A percentile compares a stretch with the other conserved stretches of the same genome.
Evolutionary conservation across 2,797 vertebrate genomes (phyloP).

Genomic region (Austrolebias charrua): DNA sequence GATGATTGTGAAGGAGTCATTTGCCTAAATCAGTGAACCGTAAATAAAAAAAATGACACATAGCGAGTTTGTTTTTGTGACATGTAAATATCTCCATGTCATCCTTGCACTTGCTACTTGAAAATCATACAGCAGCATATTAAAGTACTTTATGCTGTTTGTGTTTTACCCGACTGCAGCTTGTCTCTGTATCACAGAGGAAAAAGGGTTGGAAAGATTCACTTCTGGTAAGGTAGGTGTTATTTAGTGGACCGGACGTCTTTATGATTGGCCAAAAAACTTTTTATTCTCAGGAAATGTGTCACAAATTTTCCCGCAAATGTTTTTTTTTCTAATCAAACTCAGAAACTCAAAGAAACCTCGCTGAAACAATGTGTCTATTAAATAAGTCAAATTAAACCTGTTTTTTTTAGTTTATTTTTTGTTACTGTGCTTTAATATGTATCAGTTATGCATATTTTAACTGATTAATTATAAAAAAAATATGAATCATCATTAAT

Average conservation of each 20-base stretch:
- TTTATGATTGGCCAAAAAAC: not conserved
- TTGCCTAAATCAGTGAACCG: constrained; percentile 6
- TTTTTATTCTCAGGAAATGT: not conserved
- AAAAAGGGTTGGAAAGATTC: not conserved
- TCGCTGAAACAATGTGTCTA: not conserved
- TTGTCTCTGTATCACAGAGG: not conserved
- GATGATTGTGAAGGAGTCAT: not conserved
- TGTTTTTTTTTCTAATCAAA: not conserved
- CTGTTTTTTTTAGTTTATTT: no score
- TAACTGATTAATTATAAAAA: no score
- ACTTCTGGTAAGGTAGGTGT: not conserved
- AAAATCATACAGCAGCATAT: not conserved
- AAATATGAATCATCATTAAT: no score
- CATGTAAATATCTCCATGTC: not conserved
- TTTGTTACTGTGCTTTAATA: no score
- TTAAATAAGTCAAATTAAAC: no score
- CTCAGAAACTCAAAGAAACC: not conserved
- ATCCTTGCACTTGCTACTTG: not conserved
- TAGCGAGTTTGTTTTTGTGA: not conserved
- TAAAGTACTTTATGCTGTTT: not conserved
- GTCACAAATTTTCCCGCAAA: no score
- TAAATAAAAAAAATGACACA: not conserved
- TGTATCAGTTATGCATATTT: no score
- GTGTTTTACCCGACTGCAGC: not conserved
- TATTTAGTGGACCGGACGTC: not conserved